phyloP scores from a whole-genome alignment of 1,140 invertebrate genomes.

The Anadara kagoshimensis region DNA sequence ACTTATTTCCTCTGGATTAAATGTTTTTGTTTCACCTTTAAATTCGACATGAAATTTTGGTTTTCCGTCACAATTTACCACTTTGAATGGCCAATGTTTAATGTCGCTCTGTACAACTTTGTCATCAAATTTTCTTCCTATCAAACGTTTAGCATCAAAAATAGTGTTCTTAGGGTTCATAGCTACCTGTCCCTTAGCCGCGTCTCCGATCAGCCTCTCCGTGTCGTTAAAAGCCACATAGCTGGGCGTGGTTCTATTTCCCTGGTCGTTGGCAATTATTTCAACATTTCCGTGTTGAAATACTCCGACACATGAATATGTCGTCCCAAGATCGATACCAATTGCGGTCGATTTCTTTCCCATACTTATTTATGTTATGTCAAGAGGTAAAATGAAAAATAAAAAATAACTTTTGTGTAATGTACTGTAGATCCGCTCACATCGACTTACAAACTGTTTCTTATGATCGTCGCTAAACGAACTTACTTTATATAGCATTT shows the following conservation, averaged over 20 bases:
- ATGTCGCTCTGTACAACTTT: slow-evolving; percentile 80
- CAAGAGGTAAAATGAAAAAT: too few species aligned
- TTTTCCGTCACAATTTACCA: slow-evolving; percentile 89
- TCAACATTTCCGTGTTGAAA: slow-evolving; percentile 86
- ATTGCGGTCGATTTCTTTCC: slow-evolving; percentile 61
- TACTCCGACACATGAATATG: slow-evolving; percentile 76
- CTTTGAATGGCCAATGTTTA: slow-evolving; percentile 83
- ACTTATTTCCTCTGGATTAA: slow-evolving; percentile 93
- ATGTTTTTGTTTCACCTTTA: slow-evolving; percentile 92
- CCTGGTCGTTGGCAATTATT: slow-evolving; percentile 94
- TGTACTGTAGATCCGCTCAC: too few species aligned
- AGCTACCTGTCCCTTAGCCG: slow-evolving; percentile 93
- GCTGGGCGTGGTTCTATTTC: slow-evolving; percentile 87
- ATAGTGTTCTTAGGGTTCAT: slow-evolving; percentile 89
- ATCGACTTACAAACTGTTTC: too few species aligned
- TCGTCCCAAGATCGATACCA: slow-evolving; percentile 77
- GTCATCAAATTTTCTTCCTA: slow-evolving; percentile 86
- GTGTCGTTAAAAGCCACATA: slow-evolving; percentile 94
- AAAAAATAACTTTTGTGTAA: too few species aligned
- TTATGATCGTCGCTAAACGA: too few species aligned
- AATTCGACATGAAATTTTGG: slow-evolving; percentile 88
- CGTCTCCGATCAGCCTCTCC: slow-evolving; percentile 87
- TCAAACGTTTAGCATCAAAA: slow-evolving; percentile 84
- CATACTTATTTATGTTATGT: too few species aligned
- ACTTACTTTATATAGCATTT: too few species aligned